Evolutionary conservation across 1,140 invertebrate species (phyloP).

Genomic region (Colletes latitarsis): DNA sequence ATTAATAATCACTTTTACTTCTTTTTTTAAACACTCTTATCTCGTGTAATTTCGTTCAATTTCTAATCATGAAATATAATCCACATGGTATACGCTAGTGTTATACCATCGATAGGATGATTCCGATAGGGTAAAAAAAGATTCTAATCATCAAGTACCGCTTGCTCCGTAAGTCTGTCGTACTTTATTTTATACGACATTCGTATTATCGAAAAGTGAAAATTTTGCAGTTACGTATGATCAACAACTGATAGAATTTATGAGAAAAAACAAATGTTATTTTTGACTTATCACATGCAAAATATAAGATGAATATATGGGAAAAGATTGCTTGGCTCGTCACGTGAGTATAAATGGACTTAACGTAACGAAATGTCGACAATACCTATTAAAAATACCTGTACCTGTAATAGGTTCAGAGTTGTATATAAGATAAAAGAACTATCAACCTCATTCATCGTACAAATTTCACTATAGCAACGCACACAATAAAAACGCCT

Average conservation of each 20-base stretch:
- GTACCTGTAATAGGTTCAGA: not conserved
- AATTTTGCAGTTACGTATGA: too few species aligned
- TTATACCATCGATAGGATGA: slow-evolving; percentile 27
- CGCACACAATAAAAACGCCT: slow-evolving; percentile 9
- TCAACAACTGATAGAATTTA: too few species aligned
- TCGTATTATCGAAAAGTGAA: too few species aligned
- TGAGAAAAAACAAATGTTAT: too few species aligned
- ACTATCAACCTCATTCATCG: too few species aligned
- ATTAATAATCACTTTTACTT: not conserved
- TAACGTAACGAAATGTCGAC: not conserved
- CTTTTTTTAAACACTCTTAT: not conserved
- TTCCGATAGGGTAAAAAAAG: not conserved
- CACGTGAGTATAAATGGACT: not conserved
- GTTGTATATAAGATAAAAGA: not conserved
- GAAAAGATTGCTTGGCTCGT: not conserved
- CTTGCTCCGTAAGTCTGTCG: slow-evolving; percentile 37
- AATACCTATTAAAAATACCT: not conserved
- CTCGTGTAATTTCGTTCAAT: slow-evolving; percentile 18
- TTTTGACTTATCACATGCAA: too few species aligned
- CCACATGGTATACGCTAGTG: slow-evolving; percentile 5
- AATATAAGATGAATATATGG: too few species aligned
- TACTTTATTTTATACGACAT: not conserved
- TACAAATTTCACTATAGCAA: not conserved
- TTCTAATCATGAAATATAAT: not conserved
- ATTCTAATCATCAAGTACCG: slow-evolving; percentile 5